phyloP scores from a whole-genome alignment of 2,797 vertebrate species.

The Buphagus erythrorhynchus region DNA sequence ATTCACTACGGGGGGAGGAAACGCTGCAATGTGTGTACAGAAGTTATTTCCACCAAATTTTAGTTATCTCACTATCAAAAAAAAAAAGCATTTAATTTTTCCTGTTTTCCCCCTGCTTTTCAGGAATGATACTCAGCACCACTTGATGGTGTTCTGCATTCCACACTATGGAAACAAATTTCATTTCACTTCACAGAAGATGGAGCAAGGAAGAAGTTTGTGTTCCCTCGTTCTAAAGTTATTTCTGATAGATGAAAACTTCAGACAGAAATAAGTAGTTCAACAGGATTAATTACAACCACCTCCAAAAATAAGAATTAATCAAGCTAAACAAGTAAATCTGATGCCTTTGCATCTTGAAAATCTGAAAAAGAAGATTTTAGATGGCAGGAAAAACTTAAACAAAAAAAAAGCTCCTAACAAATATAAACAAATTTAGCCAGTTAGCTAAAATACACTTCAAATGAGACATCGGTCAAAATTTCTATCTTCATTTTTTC shows the following conservation, averaged over 20 bases:
- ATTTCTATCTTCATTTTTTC: background rate
- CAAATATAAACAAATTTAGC: background rate
- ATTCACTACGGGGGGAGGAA: background rate
- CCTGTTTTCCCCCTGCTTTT: background rate
- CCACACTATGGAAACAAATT: background rate
- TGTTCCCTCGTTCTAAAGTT: background rate
- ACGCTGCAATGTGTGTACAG: background rate
- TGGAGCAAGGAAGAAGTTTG: background rate
- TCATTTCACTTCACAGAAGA: background rate
- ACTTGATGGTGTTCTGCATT: background rate
- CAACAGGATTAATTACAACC: background rate
- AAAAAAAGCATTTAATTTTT: background rate
- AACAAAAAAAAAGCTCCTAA: background rate
- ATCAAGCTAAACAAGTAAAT: background rate
- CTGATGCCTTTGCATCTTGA: background rate
- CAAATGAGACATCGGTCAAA: background rate
- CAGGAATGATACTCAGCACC: background rate
- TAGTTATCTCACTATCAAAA: background rate
- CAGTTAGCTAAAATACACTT: background rate
- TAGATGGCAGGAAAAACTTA: background rate
- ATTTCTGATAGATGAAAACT: background rate
- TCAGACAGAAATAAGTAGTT: background rate
- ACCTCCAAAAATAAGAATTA: background rate
- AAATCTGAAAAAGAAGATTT: background rate
- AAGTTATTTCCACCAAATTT: slow-evolving; percentile 19